Evolutionary conservation across 2,888 invertebrate species (phyloP).

Genomic region (Bimastos eiseni): DNA sequence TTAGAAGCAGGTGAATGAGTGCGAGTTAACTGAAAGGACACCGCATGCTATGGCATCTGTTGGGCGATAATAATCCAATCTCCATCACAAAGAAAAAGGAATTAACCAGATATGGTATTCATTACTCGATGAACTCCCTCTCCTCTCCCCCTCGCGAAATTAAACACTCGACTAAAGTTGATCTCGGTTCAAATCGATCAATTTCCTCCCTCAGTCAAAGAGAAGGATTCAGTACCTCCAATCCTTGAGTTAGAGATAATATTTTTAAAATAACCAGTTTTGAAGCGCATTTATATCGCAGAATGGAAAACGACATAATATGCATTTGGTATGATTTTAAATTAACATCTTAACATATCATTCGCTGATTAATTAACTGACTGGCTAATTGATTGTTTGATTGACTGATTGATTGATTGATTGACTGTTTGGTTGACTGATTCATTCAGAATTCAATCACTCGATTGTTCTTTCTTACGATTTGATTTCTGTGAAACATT

Average conservation of each 20-base stretch:
- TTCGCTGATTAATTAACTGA: not conserved
- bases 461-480: not conserved
- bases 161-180: not conserved
- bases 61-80: not conserved
- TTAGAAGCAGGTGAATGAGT: not conserved
- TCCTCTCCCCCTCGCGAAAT: not conserved
- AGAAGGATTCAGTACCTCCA: not conserved
- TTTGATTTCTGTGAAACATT: not conserved
- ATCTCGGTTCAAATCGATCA: not conserved
- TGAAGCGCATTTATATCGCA: not conserved
- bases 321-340: not conserved
- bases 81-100: not conserved
- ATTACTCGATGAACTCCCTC: not conserved
- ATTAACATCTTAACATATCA: not conserved
- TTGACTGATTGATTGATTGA: not conserved
- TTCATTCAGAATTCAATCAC: not conserved
- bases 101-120: not conserved
- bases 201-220: not conserved
- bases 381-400: not conserved
- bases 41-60: not conserved
- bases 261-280: not conserved
- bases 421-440: too few relatives aligned
- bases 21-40: not conserved
- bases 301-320: not conserved
- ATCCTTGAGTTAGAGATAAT: not conserved